phyloP scores from a whole-genome alignment of 2,113 vertebrate genomes.

The Semnornis frantzii region DNA sequence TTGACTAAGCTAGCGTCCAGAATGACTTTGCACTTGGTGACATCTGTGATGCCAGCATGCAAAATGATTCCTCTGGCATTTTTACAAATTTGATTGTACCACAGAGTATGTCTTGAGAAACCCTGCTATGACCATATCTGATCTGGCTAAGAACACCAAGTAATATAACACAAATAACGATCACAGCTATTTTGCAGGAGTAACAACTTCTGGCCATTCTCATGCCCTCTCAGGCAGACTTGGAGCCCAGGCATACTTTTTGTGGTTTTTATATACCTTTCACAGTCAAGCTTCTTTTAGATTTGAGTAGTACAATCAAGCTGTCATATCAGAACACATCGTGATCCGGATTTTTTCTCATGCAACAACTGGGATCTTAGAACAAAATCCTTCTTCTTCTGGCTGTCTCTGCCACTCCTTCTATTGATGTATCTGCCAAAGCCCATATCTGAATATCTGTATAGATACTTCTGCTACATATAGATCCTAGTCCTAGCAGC shows the following conservation, averaged over 20 bases:
- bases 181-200: conserved; percentile 6
- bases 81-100: conserved; percentile 28
- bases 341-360: background rate
- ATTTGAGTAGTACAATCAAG: background rate
- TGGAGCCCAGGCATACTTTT: background rate
- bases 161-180: conserved; percentile 9
- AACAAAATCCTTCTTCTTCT: background rate
- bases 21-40: conserved; percentile 63
- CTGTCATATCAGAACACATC: background rate
- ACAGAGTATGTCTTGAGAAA: conserved; percentile 41
- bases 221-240: conserved; percentile 2
- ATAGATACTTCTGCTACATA: background rate
- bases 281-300: background rate
- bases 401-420: background rate
- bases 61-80: conserved; percentile 56
- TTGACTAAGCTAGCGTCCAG: conserved; percentile 8
- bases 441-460: background rate
- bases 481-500: background rate
- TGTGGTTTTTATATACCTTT: background rate
- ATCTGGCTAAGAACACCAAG: conserved; percentile 31
- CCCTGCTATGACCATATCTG: conserved; percentile 39
- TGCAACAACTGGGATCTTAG: background rate
- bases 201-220: conserved; percentile 50
- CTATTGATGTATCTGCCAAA: background rate
- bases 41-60: conserved; percentile 55